Conservation (phyloP, 2,797 vertebrate genomes). For the Xerus rutilus region DNA sequence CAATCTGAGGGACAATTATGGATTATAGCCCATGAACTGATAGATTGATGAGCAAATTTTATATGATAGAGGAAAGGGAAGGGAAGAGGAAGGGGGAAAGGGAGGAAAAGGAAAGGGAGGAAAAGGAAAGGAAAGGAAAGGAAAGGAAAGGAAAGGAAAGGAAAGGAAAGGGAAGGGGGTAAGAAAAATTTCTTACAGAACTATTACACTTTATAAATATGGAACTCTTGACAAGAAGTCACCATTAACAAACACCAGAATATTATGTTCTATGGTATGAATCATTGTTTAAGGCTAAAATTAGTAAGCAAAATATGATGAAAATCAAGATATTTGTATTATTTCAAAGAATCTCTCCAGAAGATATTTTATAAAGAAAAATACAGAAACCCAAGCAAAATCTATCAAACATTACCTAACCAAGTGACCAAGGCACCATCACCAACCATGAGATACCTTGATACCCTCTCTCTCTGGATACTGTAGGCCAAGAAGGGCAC, state of each 20-base stretch:
- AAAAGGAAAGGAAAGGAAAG: too few relatives aligned
- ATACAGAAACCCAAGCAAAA: neutral
- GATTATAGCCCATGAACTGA: neutral
- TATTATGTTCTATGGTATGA: neutral
- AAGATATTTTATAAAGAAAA: neutral
- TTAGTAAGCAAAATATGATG: neutral
- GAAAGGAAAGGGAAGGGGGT: rapidly evolving
- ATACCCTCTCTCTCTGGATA: too few relatives aligned
- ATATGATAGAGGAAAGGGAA: too few relatives aligned
- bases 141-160: rapidly evolving
- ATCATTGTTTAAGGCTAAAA: neutral
- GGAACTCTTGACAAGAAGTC: neutral
- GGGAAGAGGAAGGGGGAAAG: rapidly evolving
- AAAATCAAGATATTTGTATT: neutral
- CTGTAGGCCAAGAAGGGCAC: neutral
- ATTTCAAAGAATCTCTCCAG: neutral
- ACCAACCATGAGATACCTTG: neutral
- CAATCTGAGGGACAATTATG: neutral
- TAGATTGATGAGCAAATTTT: neutral
- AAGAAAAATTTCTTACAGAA: neutral
- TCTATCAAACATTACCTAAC: neutral
- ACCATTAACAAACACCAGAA: neutral
- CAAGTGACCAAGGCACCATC: neutral
- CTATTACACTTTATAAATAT: neutral
- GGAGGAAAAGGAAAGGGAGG: rapidly evolving